These are phyloP conservation scores for Melanostoma mellinum DNA, from an alignment of 2,888 invertebrate genomes.

Conservation along the genomic window DNA sequence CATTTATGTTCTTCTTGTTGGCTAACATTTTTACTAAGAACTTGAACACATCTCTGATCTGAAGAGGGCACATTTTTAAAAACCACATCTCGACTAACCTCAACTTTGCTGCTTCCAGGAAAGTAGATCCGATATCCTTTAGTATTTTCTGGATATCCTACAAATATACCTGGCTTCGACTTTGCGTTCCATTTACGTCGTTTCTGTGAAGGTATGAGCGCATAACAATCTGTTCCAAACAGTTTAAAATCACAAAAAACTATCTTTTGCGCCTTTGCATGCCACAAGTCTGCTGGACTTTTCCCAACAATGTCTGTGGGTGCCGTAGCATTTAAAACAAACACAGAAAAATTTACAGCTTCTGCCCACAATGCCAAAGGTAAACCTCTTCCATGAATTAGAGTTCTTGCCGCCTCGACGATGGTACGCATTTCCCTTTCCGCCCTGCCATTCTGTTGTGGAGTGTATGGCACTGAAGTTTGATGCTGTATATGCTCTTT, in stretches of 20 bases:
- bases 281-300: too few species aligned
- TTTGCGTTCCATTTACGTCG: constrained; percentile 28
- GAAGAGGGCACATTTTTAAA: not conserved
- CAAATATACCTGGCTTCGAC: constrained; percentile 7
- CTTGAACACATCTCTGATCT: too few species aligned
- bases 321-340: constrained; percentile 31
- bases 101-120: not conserved
- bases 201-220: constrained; percentile 66
- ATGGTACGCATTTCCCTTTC: constrained; percentile 78
- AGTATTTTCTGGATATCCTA: constrained; percentile 77
- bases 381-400: constrained; percentile 72
- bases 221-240: too few species aligned
- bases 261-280: too few species aligned
- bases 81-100: constrained; percentile 16
- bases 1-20: too few species aligned
- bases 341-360: constrained; percentile 46
- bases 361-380: constrained; percentile 78
- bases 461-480: constrained; percentile 75
- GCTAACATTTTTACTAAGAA: too few species aligned
- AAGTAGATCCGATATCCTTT: constrained; percentile 75
- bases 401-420: constrained; percentile 76
- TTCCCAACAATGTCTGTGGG: too few species aligned
- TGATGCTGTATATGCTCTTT: constrained; percentile 73
- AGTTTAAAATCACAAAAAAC: constrained; percentile 74
- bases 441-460: constrained; percentile 78